Conservation (phyloP, 2,113 vertebrate species). For the Amphiprion percula region DNA sequence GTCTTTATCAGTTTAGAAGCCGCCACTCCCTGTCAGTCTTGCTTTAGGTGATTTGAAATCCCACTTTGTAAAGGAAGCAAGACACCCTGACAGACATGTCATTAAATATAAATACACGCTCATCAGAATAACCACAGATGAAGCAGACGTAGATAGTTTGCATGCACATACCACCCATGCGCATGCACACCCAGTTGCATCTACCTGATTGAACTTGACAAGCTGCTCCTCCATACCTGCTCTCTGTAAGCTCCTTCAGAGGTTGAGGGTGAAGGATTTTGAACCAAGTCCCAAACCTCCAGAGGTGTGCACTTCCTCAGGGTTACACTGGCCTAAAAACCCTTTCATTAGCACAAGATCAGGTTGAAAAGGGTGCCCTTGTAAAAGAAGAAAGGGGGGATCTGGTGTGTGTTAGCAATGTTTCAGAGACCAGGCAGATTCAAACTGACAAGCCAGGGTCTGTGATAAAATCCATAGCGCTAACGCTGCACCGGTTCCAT, state of each 20-base stretch:
- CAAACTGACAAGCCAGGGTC: conserved; percentile 6
- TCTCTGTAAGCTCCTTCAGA: conserved; percentile 38
- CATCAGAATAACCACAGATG: conserved; percentile 7
- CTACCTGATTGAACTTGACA: conserved; percentile 48
- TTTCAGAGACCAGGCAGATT: conserved; percentile 35
- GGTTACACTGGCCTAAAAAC: conserved; percentile 34
- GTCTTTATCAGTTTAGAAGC: conserved; percentile 45
- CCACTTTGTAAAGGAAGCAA: conserved; percentile 33
- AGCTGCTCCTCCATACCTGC: conserved; percentile 26
- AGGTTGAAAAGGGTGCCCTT: conserved; percentile 49
- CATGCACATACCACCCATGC: conserved; percentile 2
- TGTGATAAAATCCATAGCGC: background rate
- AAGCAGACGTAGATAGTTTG: background rate
- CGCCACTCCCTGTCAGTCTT: conserved; percentile 51
- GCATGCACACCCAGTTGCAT: conserved; percentile 3
- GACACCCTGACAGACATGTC: conserved; percentile 23
- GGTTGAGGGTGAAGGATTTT: conserved; percentile 52
- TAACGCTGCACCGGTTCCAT: background rate
- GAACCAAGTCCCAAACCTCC: conserved; percentile 41
- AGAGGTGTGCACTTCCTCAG: conserved; percentile 57
- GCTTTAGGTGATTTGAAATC: conserved; percentile 43
- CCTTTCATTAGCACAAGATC: conserved; percentile 57
- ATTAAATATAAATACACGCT: conserved; percentile 23
- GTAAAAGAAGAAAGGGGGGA: conserved; percentile 34
- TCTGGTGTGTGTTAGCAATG: conserved; percentile 66